These are phyloP conservation scores for Apeira syringaria DNA, from an alignment of 2,888 invertebrate species.

Conservation along the genomic window DNA sequence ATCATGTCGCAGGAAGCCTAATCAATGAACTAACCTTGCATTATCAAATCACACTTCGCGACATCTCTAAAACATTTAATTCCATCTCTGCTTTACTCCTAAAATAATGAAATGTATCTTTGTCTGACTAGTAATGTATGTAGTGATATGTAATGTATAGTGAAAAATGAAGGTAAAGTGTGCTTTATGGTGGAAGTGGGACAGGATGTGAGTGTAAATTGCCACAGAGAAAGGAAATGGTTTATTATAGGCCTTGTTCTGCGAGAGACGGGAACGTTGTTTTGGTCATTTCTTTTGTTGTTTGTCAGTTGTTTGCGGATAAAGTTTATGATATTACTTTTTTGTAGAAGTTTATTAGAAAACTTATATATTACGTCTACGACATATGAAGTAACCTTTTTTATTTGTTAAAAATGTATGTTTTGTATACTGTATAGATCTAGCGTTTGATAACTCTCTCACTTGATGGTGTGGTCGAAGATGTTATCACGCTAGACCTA, in stretches of 20 bases:
- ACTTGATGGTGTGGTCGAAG: no score
- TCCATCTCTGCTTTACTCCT: not conserved
- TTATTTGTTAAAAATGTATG: no score
- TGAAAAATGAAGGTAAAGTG: not conserved
- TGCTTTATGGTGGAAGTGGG: constrained; percentile 2
- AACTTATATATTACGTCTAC: no score
- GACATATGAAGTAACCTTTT: no score
- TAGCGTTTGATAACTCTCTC: no score
- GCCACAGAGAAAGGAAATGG: constrained; percentile 14
- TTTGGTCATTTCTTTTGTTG: constrained; percentile 18
- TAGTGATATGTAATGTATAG: not conserved
- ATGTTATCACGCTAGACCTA: no score
- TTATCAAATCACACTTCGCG: not conserved
- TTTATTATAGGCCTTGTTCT: constrained; percentile 11
- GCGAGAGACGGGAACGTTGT: constrained; percentile 14
- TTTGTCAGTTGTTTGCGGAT: constrained; percentile 10
- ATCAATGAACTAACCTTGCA: constrained; percentile 10
- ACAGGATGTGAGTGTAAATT: constrained; percentile 18
- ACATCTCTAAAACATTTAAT: not conserved
- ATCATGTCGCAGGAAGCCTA: constrained; percentile 13
- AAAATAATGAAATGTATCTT: no score
- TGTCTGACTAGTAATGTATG: constrained; percentile 3
- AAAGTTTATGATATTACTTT: constrained; percentile 4
- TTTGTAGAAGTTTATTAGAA: no score
- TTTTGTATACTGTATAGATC: no score